Evolutionary conservation across 2,888 invertebrate species (phyloP), one percentile per base, ranked within the genome.

Genomic region (Lepetodrilus schrolli): DNA sequence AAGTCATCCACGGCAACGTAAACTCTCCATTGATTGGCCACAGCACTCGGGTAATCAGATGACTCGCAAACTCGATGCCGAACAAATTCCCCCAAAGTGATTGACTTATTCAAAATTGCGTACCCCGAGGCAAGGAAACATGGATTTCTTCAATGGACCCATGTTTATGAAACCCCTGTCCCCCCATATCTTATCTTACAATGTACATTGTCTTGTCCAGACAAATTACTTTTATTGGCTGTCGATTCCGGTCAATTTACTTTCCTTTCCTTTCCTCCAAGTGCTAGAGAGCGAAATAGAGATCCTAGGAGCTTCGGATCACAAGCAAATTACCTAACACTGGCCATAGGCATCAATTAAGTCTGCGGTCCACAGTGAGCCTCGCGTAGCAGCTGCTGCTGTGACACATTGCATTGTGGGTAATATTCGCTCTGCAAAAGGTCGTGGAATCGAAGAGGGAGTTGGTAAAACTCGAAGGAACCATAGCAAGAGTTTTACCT

Each of bases 311-410:
- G 58, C 30, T 23, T 30, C 30, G 17, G 26, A 30, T 58, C 58
- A 7, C 58, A 58, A 58, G 58, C 58, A 58, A 58, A 58, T 58
- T 58, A 58, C 58, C 58, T 58, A 58, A 58, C 58, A 30, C 17
- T 13, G 58, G 34, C 58, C 58, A n/a, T 7, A n/a, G 34, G 58
- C 34, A 30, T 26, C 30, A 58, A 58, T 58, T 58, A 58, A 26
- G 30, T 30, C 30, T 34, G 5, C 26, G 30, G 30, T 30, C 34
- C n/a, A 7, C 58, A 2, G 30, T 30, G 7, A 26, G 1, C 30
- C 26, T 58, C 58, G 13, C 30, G 17, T 26, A 30, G 17, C 26
- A 58, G 58, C 58, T 30, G 58, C 58, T 58, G 58, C n/a, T 34
- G 26, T 58, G 26, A n/a, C 17, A 58, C 58, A 58, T 26, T 17